phyloP scores from a whole-genome alignment of 2,797 vertebrate species.

The Masticophis lateralis region DNA sequence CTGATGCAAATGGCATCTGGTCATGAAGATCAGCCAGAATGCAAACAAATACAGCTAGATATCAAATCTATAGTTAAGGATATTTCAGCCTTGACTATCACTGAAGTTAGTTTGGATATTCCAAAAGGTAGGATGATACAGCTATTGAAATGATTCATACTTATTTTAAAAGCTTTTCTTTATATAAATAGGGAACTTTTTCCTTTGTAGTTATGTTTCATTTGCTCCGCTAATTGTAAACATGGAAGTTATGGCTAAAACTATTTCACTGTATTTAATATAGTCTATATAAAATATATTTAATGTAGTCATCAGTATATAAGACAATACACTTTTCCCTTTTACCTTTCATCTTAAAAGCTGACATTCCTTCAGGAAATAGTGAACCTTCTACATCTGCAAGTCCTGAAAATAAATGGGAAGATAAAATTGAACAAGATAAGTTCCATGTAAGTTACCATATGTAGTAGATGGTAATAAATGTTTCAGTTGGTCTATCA shows the following conservation, averaged over 20 bases:
- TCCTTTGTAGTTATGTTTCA: background rate
- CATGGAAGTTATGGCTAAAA: background rate
- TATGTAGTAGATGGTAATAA: background rate
- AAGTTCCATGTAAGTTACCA: conserved; percentile 59
- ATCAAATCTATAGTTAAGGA: conserved; percentile 61
- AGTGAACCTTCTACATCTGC: conserved; percentile 27
- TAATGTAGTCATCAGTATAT: background rate
- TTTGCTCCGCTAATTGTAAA: background rate
- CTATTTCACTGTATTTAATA: background rate
- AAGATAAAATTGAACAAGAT: conserved; percentile 27
- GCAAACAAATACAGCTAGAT: conserved; percentile 55
- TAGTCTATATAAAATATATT: background rate
- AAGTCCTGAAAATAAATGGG: conserved; percentile 43
- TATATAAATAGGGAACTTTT: background rate
- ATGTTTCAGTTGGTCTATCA: background rate
- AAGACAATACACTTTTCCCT: background rate
- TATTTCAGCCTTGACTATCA: conserved; percentile 62
- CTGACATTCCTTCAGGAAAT: conserved; percentile 43
- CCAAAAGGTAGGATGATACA: conserved; percentile 46
- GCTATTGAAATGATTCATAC: background rate
- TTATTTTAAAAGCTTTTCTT: background rate
- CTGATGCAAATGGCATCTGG: conserved; percentile 61
- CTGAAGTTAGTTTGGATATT: conserved; percentile 2
- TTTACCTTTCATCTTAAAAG: conserved; percentile 16
- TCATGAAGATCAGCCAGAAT: conserved; percentile 51